These are phyloP conservation scores for Loris lydekkerianus DNA, from an alignment of 2,797 vertebrate genomes.

Conservation along the genomic window DNA sequence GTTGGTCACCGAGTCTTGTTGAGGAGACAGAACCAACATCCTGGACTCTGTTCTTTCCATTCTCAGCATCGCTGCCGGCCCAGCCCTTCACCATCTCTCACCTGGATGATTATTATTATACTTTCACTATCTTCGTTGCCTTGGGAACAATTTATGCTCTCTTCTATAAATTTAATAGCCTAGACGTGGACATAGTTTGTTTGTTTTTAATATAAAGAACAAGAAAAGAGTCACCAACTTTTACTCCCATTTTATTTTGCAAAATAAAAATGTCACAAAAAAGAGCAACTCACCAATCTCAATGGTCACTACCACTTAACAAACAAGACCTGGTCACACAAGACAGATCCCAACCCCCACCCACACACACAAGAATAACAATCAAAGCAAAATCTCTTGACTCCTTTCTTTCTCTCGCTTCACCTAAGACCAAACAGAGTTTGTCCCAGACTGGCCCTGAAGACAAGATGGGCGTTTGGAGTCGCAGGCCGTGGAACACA, in stretches of 20 bases:
- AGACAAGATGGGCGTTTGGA: not conserved
- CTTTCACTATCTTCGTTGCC: no score
- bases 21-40: not conserved
- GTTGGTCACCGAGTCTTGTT: not conserved
- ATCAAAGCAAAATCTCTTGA: not conserved
- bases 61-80: not conserved
- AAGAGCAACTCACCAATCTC: not conserved
- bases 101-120: fast-evolving
- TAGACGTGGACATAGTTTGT: not conserved
- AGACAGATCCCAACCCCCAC: not conserved
- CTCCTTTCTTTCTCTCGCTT: not conserved
- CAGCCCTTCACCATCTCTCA: not conserved
- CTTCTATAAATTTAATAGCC: no score
- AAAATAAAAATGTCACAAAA: not conserved
- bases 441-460: not conserved
- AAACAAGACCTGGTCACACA: not conserved
- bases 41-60: not conserved
- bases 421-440: not conserved
- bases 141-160: fast-evolving
- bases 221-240: no score
- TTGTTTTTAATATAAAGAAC: not conserved
- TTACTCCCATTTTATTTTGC: not conserved
- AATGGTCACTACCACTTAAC: fast-evolving
- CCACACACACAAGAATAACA: no score
- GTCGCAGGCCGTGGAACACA: not conserved